Evolutionary conservation across 1,140 invertebrate species (phyloP), one percentile per base, ranked within the genome.

Genomic region (Ptiloglossa arizonensis): DNA sequence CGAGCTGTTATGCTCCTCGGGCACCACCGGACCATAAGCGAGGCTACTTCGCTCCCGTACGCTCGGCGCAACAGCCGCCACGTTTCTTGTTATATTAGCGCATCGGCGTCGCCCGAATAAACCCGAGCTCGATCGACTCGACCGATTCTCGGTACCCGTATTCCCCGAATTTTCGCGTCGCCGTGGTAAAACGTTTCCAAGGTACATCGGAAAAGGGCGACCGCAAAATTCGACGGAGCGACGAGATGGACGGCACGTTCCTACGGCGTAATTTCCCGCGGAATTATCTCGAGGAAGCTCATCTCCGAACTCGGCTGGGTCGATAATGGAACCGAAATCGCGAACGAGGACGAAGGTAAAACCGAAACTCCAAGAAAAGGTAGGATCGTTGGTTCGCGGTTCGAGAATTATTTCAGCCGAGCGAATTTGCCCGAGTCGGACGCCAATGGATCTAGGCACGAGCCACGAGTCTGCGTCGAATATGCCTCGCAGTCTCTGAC

Each of bases 1-100:
- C 89, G 89, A 90, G 82, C 87, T 89, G 91, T 92, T 91, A 91
- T 92, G 91, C 90, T 91, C 86, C 89, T 90, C 89, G 90, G 83
- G 90, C 90, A 92, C 90, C 90, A 92, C 74, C 90, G 89, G 88
- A 91, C 91, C 91, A 91, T 92, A 91, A 91, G 90, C 87, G 89
- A 92, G 89, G 91, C 90, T 91, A 90, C 91, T 91, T 90, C 90
- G 89, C 89, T 89, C 86, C 67, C 79, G 75, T 86, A 83, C 79
- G 83, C 79, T 84, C 86, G 80, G 84, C 86, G 86, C 82, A 82
- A 88, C 80, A 85, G 83, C 82, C 80, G 81, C 86, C 85, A 85
- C 87, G 89, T 90, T 91, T 91, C 90, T 92, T 88, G 87, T 90
- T 91, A 91, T 90, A 91, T 91, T 88, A 90, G 89, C 87, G 90